A percentile compares a stretch with the other conserved stretches of the same genome.
These are phyloP conservation scores for Circaetus gallicus DNA, from an alignment of 2,113 vertebrate genomes.

Conservation along the genomic window DNA sequence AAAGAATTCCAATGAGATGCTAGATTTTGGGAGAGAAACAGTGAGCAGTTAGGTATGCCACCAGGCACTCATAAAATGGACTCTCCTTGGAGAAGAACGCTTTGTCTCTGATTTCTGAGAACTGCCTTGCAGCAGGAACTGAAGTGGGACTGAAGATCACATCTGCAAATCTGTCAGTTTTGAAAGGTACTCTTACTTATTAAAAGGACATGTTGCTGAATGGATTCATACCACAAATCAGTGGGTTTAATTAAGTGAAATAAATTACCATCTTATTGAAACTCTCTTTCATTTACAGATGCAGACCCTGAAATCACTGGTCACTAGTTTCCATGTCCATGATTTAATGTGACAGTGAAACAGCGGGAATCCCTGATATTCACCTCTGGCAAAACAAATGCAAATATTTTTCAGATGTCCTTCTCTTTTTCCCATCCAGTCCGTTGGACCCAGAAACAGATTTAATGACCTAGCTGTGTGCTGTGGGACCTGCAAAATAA, in stretches of 20 bases:
- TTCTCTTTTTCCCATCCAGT: background rate
- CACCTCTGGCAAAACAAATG: background rate
- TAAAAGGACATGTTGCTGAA: conserved; percentile 5
- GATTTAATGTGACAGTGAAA: background rate
- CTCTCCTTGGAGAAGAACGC: background rate
- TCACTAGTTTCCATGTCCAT: background rate
- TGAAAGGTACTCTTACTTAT: conserved; percentile 27
- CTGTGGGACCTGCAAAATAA: background rate
- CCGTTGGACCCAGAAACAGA: background rate
- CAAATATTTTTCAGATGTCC: background rate
- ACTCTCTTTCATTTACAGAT: background rate
- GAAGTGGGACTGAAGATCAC: background rate
- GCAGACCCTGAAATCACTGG: background rate
- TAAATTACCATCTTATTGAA: background rate
- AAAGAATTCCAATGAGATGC: background rate
- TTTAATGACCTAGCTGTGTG: background rate
- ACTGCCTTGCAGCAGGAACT: background rate
- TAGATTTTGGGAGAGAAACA: background rate
- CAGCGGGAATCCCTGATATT: background rate
- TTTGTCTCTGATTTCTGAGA: background rate
- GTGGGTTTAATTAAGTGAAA: conserved; percentile 32
- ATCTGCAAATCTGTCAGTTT: background rate
- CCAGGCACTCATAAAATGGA: background rate
- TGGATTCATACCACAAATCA: background rate
- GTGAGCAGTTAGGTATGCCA: background rate